These are phyloP conservation scores for Arvicanthis niloticus DNA, from an alignment of 2,113 vertebrate genomes.

Conservation along the genomic window DNA sequence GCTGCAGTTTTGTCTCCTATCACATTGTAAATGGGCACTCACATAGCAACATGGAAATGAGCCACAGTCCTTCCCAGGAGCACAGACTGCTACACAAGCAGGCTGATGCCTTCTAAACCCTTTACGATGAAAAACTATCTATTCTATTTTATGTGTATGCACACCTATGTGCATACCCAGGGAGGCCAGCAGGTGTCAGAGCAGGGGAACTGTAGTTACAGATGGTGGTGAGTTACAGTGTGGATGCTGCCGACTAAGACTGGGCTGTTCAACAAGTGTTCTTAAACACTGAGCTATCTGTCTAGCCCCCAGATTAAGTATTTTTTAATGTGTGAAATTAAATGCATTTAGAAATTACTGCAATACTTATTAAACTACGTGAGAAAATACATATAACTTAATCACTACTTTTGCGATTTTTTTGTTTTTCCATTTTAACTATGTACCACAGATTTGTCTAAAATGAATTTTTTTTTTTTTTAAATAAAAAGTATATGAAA, in stretches of 20 bases:
- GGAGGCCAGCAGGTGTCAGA: neutral
- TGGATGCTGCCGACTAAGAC: neutral
- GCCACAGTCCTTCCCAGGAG: neutral
- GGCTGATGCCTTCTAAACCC: neutral
- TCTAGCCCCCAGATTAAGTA: neutral
- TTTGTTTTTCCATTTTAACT: neutral
- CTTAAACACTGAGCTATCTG: neutral
- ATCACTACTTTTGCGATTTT: constrained; percentile 4
- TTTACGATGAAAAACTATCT: neutral
- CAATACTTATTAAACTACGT: constrained; percentile 42
- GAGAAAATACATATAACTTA: neutral
- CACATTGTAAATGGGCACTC: neutral
- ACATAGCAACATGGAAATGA: neutral
- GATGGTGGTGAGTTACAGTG: neutral
- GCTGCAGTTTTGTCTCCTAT: neutral
- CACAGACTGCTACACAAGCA: neutral
- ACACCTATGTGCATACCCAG: accelerated
- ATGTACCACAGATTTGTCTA: neutral
- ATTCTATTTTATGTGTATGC: neutral
- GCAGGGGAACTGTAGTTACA: neutral
- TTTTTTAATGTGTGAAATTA: constrained; percentile 1
- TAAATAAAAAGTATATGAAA: constrained; percentile 30
- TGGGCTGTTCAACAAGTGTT: neutral
- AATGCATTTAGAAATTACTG: constrained; percentile 33
- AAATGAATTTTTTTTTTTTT: neutral